These are phyloP conservation scores for Idris sp. DNA, from an alignment of 1,140 invertebrate genomes.

Conservation along the genomic window DNA sequence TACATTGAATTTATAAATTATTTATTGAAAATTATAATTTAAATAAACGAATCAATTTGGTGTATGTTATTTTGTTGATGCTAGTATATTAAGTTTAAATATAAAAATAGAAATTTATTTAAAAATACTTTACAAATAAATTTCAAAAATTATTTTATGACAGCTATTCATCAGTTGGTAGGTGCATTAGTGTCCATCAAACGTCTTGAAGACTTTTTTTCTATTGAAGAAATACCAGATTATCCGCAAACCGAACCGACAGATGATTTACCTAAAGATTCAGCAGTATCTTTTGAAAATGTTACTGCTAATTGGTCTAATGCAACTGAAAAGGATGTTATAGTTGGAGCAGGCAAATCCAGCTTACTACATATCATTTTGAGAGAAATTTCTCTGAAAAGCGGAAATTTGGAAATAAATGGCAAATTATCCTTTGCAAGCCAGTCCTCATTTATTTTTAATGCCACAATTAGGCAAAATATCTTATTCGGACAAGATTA, in stretches of 20 bases:
- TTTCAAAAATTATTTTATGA: too few species aligned
- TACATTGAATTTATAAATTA: too few species aligned
- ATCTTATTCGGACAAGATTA: conserved; percentile 91
- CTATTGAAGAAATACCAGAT: conserved; percentile 81
- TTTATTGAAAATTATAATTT: too few species aligned
- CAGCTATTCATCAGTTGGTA: conserved; percentile 59
- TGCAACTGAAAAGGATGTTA: conserved; percentile 78
- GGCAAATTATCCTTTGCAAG: conserved; percentile 92
- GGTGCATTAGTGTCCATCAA: conserved; percentile 80
- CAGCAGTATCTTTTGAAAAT: conserved; percentile 72
- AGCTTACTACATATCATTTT: conserved; percentile 90
- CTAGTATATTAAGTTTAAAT: too few species aligned
- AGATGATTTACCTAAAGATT: not conserved
- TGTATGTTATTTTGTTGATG: too few species aligned
- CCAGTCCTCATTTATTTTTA: conserved; percentile 95
- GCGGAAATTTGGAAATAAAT: conserved; percentile 83
- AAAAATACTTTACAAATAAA: too few species aligned
- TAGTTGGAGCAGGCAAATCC: conserved; percentile 90
- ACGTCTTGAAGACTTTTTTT: conserved; percentile 84
- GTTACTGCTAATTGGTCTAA: conserved; percentile 82
- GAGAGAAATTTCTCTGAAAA: conserved; percentile 85
- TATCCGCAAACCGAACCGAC: conserved; percentile 6
- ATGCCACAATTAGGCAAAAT: conserved; percentile 88
- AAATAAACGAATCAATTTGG: too few species aligned
- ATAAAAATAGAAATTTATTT: too few species aligned